These are phyloP conservation scores for Parapristionchus giblindavisi DNA, from an alignment of 2,888 invertebrate genomes.

Conservation along the genomic window DNA sequence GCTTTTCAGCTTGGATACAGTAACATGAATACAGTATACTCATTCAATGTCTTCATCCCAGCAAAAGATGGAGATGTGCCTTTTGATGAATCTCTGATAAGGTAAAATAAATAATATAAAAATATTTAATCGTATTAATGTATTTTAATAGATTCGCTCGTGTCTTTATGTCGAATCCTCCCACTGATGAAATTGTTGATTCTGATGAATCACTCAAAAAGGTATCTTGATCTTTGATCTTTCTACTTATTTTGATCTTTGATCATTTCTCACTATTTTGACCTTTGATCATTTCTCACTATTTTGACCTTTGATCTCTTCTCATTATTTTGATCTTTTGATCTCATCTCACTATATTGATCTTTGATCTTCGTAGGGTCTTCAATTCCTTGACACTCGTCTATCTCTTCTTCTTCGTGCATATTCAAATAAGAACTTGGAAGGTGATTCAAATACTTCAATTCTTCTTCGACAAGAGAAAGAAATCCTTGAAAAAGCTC, in stretches of 20 bases:
- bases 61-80: conserved; percentile 10
- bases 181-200: conserved; percentile 18
- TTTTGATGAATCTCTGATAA: conserved; percentile 26
- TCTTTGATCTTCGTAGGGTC: not conserved
- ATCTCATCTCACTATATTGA: not conserved
- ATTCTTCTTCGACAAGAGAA: conserved; percentile 30
- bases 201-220: conserved; percentile 23
- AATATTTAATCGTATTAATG: not conserved
- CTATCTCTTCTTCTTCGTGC: conserved; percentile 32
- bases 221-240: no score
- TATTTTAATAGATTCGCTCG: conserved; percentile 24
- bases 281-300: not conserved
- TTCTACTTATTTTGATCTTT: not conserved
- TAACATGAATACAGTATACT: conserved; percentile 9
- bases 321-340: not conserved
- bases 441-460: conserved; percentile 18
- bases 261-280: not conserved
- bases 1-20: conserved; percentile 26
- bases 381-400: conserved; percentile 23
- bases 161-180: conserved; percentile 34
- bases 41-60: conserved; percentile 8
- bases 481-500: conserved; percentile 21
- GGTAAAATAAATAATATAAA: not conserved
- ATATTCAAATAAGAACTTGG: conserved; percentile 15
- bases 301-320: no score